Conservation (phyloP, 2,888 invertebrate species). For the Eupithecia vulgata region DNA sequence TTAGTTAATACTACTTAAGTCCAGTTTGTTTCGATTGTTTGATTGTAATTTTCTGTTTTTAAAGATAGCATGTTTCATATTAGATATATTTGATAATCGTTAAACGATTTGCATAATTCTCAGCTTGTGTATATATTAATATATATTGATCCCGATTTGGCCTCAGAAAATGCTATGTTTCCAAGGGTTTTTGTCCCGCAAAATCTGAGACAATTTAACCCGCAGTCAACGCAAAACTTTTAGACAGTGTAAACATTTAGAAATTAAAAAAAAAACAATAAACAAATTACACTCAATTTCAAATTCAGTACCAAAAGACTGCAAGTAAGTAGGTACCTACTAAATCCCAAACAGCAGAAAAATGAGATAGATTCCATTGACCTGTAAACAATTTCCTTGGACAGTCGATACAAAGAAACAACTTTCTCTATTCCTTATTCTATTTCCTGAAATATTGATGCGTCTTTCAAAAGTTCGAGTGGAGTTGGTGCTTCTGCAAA, state of each 20-base stretch:
- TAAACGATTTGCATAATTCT: too few species aligned
- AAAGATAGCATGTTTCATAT: too few species aligned
- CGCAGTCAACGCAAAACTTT: not conserved
- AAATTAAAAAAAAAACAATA: not conserved
- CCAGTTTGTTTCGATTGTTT: too few species aligned
- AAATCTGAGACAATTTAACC: too few species aligned
- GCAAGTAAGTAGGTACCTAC: not conserved
- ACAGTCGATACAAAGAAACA: not conserved
- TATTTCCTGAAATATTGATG: slow-evolving; percentile 6
- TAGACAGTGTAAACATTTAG: not conserved
- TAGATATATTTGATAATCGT: too few species aligned
- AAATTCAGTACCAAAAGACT: not conserved
- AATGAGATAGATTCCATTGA: not conserved
- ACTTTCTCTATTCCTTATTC: not conserved
- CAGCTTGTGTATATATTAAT: too few species aligned
- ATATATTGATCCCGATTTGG: too few species aligned
- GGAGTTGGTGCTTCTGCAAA: not conserved
- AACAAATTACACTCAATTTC: not conserved
- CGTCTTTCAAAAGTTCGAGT: not conserved
- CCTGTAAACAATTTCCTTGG: not conserved
- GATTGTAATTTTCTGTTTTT: too few species aligned
- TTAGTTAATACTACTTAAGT: too few species aligned
- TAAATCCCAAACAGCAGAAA: not conserved
- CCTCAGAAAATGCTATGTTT: too few species aligned
- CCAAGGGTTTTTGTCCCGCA: too few species aligned